A percentile compares a stretch with the other conserved stretches of the same genome.
phyloP scores from a whole-genome alignment of 2,797 vertebrate genomes.

The Amblyraja radiata region DNA sequence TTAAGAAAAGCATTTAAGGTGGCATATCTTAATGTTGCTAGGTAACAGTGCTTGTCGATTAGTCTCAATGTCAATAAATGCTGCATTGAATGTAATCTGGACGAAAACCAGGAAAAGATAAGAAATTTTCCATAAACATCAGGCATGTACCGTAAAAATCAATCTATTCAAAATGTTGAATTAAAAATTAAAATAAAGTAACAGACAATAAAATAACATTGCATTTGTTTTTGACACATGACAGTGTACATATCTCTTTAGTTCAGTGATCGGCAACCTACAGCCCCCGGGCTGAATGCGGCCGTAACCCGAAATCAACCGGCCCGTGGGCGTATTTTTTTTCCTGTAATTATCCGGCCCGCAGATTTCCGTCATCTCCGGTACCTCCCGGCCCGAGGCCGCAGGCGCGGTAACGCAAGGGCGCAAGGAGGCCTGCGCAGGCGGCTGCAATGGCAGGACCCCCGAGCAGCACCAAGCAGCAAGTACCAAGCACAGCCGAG shows the following conservation, averaged over 20 bases:
- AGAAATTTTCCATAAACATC: not conserved
- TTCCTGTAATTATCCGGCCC: no score
- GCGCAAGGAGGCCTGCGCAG: no score
- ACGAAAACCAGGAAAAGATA: not conserved
- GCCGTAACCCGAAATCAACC: no score
- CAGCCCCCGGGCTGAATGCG: no score
- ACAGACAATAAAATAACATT: not conserved
- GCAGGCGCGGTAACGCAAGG: no score
- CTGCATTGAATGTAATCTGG: not conserved
- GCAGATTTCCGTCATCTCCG: no score
- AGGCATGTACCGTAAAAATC: not conserved
- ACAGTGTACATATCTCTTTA: not conserved
- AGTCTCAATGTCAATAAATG: not conserved
- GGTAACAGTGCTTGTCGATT: not conserved
- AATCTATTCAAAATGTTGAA: not conserved
- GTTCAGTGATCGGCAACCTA: no score
- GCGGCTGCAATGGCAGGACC: no score
- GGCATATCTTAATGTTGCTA: conserved; percentile 24
- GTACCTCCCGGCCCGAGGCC: no score
- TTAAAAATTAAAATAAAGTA: not conserved
- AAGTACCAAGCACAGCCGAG: no score
- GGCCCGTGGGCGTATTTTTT: no score
- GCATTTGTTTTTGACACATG: not conserved
- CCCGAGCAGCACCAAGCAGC: no score
- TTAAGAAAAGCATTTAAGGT: not conserved